Base-by-base conservation (phyloP, 1,140 invertebrate genomes). In the Leptinotarsa undecemlineata region DNA sequence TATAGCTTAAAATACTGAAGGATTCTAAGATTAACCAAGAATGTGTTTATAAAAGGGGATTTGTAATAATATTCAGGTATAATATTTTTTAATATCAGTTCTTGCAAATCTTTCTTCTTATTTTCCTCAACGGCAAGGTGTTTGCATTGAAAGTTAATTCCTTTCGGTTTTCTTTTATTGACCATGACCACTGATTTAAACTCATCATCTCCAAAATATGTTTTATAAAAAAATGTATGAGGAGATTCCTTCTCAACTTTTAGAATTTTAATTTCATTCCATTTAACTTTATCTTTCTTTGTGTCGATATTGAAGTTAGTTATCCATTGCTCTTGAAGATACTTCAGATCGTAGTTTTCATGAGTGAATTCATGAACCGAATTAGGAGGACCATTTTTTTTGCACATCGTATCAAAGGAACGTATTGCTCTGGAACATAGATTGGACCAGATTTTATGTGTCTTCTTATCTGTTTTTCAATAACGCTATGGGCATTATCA, bases 331-430 rank as follows among this genome's bases (percentile, higher is more conserved):
- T 42, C 66, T 68, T 68, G 66, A 26, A 72, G 42, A 11, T 11
- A 17, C 26, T 61, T 72, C 23, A 64, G 26, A 26, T 72, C 23
- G 13, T n/a, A 64, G 19, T 64, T 21, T 61, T 72, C 57, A 21
- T 64, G 42, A 15, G 71, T 42, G 17, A 64, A 19, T 64, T 72
- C 71, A 64, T 72, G 61, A 33, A 72, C 51, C 20, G 15, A 13
- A 70, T 78, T 83, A 48, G 76, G 74, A 71, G 81, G 77, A 3
- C 81, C 78, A 68, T 73, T 82, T 68, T 83, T 20, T 84, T 83
- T 1, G 82, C 76, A 60, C 71, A 61, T 67, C 77, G 48, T 57
- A 82, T 82, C 71, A 83, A 23, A 42, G 76, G 60, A 19, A 57
- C 23, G 61, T 61, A 73, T 60, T 60, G 77, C 70, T 74, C 11